Evolutionary conservation across 1,140 invertebrate genomes (phyloP).

Genomic region (Sarcophaga peregrina): DNA sequence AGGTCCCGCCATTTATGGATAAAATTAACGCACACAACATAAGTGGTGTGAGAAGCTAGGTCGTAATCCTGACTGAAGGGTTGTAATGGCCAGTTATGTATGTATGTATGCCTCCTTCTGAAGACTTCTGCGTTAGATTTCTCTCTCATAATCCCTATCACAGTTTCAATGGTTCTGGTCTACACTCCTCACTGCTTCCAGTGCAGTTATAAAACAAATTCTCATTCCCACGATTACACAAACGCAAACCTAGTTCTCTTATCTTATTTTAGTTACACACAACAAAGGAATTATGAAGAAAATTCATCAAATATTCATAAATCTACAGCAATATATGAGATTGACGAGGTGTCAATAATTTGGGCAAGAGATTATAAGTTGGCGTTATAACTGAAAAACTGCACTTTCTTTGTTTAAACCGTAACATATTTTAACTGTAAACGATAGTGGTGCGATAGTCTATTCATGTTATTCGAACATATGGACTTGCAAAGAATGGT

Average conservation of each 20-base stretch:
- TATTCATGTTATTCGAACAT: constrained; percentile 8
- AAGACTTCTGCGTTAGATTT: too few species aligned
- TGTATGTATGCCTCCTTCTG: too few species aligned
- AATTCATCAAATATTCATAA: not conserved
- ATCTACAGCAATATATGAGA: not conserved
- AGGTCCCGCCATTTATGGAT: too few species aligned
- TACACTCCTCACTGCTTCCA: too few species aligned
- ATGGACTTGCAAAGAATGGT: not conserved
- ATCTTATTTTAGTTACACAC: not conserved
- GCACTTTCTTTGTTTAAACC: constrained; percentile 3
- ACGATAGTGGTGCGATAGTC: not conserved
- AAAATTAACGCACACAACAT: too few species aligned
- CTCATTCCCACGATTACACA: too few species aligned
- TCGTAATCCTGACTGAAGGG: too few species aligned
- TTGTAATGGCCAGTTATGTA: too few species aligned
- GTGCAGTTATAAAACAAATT: too few species aligned
- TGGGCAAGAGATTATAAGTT: not conserved
- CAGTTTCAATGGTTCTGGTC: too few species aligned
- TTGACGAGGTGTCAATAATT: not conserved
- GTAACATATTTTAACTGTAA: constrained; percentile 31
- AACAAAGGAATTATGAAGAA: not conserved
- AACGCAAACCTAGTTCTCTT: not conserved
- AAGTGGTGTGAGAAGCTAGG: too few species aligned
- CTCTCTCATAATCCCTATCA: too few species aligned
- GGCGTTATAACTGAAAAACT: not conserved